phyloP scores from a whole-genome alignment of 2,113 vertebrate genomes.

The Percopsis transmontana region DNA sequence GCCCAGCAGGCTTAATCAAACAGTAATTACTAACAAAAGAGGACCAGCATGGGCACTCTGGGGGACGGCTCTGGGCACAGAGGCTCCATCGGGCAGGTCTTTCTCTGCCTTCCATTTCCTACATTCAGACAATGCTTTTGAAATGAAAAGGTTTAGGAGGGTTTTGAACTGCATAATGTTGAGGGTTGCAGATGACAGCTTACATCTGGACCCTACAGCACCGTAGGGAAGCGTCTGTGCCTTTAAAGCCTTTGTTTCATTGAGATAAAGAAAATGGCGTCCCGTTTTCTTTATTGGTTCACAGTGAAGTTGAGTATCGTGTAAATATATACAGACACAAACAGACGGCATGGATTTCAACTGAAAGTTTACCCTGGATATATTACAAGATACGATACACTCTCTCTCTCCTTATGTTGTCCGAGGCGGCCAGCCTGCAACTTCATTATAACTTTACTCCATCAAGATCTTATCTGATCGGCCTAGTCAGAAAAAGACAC shows the following conservation, averaged over 20 bases:
- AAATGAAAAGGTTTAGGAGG: constrained; percentile 1
- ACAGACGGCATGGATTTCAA: background rate
- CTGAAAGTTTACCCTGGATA: background rate
- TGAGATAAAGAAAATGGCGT: too few species aligned
- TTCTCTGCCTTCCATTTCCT: constrained; percentile 59
- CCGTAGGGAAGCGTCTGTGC: background rate
- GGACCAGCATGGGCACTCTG: constrained; percentile 72
- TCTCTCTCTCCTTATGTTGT: constrained; percentile 39
- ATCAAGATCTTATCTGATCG: constrained; percentile 57
- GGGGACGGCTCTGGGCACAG: constrained; percentile 59
- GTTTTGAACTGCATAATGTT: background rate
- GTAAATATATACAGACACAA: too few species aligned
- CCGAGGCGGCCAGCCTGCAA: constrained; percentile 23
- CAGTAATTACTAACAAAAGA: constrained; percentile 79
- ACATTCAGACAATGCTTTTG: constrained; percentile 49
- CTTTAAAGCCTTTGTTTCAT: too few species aligned
- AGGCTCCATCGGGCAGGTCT: constrained; percentile 71
- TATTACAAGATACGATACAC: too few species aligned
- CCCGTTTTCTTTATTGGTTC: too few species aligned
- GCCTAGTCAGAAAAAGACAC: constrained; percentile 57
- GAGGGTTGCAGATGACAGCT: background rate
- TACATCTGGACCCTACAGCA: too few species aligned
- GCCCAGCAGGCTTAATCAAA: constrained; percentile 79
- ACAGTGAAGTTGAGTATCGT: too few species aligned
- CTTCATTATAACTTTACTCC: constrained; percentile 50